These are phyloP conservation scores for Sebastes minor DNA, from an alignment of 2,797 vertebrate species.

Conservation along the genomic window DNA sequence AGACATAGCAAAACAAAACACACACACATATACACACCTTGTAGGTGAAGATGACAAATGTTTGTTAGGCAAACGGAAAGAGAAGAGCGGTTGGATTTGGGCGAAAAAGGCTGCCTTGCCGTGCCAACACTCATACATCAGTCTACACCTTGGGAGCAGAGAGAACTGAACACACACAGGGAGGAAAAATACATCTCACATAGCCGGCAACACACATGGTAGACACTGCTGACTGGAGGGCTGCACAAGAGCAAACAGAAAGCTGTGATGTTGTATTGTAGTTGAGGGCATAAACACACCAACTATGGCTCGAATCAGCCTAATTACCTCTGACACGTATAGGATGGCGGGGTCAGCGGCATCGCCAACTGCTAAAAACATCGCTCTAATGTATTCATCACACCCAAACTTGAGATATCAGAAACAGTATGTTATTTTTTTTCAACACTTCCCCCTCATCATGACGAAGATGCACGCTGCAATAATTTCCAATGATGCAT, in stretches of 20 bases:
- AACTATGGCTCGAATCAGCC: constrained; percentile 15
- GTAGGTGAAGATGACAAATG: constrained; percentile 49
- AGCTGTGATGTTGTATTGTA: constrained; percentile 40
- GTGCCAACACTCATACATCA: constrained; percentile 44
- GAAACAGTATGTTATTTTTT: constrained; percentile 38
- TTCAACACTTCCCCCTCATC: constrained; percentile 30
- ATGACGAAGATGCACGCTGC: constrained; percentile 21
- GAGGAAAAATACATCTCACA: constrained; percentile 10
- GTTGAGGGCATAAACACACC: constrained; percentile 42
- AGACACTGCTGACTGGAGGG: constrained; percentile 45
- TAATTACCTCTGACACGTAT: constrained; percentile 63
- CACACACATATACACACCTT: constrained; percentile 15
- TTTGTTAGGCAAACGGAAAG: constrained; percentile 36
- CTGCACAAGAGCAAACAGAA: constrained; percentile 23
- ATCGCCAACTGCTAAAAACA: constrained; percentile 21
- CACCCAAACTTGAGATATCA: constrained; percentile 52
- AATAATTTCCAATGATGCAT: constrained; percentile 23
- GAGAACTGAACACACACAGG: not conserved
- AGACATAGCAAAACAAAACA: constrained; percentile 49
- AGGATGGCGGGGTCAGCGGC: constrained; percentile 48
- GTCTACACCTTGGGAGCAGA: constrained; percentile 27
- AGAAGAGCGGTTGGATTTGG: constrained; percentile 23
- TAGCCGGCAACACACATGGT: constrained; percentile 9
- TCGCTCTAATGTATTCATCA: constrained; percentile 49
- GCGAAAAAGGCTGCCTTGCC: constrained; percentile 20